Conservation (phyloP, 2,113 vertebrate genomes). For the Prunella fulvescens region DNA sequence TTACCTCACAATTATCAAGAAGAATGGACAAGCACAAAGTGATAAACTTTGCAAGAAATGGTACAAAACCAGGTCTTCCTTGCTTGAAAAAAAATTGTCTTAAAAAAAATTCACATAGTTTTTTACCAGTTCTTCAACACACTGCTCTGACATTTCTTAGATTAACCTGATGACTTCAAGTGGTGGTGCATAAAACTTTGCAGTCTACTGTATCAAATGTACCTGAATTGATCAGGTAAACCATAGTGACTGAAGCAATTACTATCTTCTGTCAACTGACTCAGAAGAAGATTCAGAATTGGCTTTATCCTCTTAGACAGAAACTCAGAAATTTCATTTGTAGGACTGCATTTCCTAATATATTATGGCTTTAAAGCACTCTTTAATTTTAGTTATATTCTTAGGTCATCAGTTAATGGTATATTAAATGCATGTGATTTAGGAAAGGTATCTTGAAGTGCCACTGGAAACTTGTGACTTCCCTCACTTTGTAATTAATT, state of each 20-base stretch:
- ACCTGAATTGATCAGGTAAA: not conserved
- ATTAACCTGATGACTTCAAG: not conserved
- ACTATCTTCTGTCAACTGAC: not conserved
- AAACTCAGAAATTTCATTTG: not conserved
- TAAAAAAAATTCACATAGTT: fast-evolving
- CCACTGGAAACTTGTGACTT: constrained; percentile 45
- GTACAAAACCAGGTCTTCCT: not conserved
- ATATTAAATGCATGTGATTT: constrained; percentile 40
- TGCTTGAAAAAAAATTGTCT: not conserved
- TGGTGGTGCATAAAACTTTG: not conserved
- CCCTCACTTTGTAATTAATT: constrained; percentile 27
- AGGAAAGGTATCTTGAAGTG: constrained; percentile 24
- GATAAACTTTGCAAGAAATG: not conserved
- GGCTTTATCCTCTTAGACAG: not conserved
- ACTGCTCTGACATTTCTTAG: not conserved
- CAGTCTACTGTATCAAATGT: not conserved
- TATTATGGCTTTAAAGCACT: constrained; percentile 7
- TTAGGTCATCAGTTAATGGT: constrained; percentile 1
- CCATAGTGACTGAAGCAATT: not conserved
- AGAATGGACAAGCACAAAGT: not conserved
- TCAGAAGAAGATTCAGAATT: not conserved
- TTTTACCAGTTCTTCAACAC: not conserved
- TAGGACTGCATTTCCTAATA: not conserved
- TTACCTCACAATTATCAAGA: not conserved
- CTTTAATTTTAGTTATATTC: constrained; percentile 14